Conservation (phyloP, 2,797 vertebrate genomes). For the Chelon labrosus region DNA sequence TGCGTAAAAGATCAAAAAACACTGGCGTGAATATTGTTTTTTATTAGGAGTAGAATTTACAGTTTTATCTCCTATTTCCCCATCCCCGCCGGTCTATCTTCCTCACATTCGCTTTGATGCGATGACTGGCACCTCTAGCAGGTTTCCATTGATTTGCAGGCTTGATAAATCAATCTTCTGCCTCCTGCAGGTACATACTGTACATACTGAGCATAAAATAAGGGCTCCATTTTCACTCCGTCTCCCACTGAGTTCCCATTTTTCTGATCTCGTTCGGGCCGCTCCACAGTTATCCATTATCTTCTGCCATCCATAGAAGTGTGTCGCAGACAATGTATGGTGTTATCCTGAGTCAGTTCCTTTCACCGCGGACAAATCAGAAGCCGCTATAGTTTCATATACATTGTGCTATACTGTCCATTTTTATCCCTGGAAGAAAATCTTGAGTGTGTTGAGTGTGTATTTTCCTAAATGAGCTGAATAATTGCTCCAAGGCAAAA, state of each 20-base stretch:
- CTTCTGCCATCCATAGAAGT: slow-evolving; percentile 44
- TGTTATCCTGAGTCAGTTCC: slow-evolving; percentile 24
- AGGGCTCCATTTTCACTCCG: slow-evolving; percentile 16
- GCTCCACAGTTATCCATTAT: slow-evolving; percentile 54
- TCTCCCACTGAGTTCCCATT: slow-evolving; percentile 47
- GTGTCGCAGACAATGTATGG: slow-evolving; percentile 35
- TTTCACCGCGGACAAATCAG: slow-evolving; percentile 24
- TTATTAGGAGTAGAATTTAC: slow-evolving; percentile 13
- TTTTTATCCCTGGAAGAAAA: slow-evolving; percentile 8
- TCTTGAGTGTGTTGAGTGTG: not conserved
- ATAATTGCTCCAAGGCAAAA: slow-evolving; percentile 36
- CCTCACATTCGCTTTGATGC: slow-evolving; percentile 48
- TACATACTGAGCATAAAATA: slow-evolving; percentile 43
- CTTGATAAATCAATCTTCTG: slow-evolving; percentile 75
- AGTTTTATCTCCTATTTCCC: not conserved
- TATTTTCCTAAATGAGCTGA: slow-evolving; percentile 5
- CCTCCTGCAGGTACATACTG: slow-evolving; percentile 57
- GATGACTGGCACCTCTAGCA: slow-evolving; percentile 57
- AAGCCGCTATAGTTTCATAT: slow-evolving; percentile 13
- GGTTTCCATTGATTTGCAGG: slow-evolving; percentile 69
- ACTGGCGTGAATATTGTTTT: not conserved
- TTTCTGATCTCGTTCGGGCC: slow-evolving; percentile 54
- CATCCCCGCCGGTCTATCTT: not conserved
- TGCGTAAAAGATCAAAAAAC: slow-evolving; percentile 5
- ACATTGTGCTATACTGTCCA: not conserved